phyloP scores from a whole-genome alignment of 2,113 vertebrate species.

The Semnornis frantzii region DNA sequence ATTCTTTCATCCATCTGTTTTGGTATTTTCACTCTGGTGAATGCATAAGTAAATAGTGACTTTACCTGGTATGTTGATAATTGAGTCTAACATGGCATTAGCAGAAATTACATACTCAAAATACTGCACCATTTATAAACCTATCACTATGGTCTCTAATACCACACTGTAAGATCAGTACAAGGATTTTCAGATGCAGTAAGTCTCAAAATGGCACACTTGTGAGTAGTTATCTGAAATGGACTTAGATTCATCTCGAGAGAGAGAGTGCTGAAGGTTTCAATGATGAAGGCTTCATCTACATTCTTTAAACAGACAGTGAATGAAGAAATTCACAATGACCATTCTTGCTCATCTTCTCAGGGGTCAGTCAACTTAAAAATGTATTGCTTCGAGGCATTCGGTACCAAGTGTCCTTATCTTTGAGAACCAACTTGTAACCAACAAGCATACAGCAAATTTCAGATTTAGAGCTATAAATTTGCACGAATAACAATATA shows the following conservation, averaged over 20 bases:
- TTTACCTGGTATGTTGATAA: neutral
- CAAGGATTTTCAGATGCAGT: neutral
- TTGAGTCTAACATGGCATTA: neutral
- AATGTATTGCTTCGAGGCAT: neutral
- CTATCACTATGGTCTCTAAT: neutral
- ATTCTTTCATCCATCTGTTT: neutral
- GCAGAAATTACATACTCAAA: neutral
- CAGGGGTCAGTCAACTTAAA: neutral
- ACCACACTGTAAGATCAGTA: neutral
- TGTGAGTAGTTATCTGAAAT: neutral
- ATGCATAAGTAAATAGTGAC: neutral
- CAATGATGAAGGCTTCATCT: neutral
- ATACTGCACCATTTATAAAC: neutral
- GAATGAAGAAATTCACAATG: neutral
- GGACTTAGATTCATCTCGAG: neutral
- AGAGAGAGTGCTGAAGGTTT: neutral
- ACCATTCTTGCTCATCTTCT: neutral
- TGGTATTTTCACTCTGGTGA: neutral
- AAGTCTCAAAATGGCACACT: neutral
- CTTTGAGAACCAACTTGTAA: neutral
- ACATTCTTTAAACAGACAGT: neutral
- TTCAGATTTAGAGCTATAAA: neutral
- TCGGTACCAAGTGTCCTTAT: neutral
- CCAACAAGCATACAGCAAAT: neutral
- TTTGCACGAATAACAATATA: neutral